Percentiles rank a stretch among this genome's conserved stretches.
phyloP scores from a whole-genome alignment of 2,113 vertebrate species.

The Epinephelus moara region DNA sequence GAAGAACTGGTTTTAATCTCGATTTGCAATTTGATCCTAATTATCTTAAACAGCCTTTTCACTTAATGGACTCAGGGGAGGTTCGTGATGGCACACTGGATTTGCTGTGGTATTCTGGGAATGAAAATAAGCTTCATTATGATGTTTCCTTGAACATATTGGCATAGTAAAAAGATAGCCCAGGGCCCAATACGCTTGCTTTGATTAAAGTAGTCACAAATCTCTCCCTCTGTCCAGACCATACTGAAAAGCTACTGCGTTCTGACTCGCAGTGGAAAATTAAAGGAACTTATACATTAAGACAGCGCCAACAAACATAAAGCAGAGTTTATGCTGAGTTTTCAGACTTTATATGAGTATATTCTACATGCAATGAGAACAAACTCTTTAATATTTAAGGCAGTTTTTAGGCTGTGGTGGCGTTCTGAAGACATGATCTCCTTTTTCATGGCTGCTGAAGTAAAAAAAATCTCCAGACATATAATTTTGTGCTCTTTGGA shows the following conservation, averaged over 20 bases:
- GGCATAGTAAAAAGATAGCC: slow-evolving; percentile 64
- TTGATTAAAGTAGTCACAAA: slow-evolving; percentile 53
- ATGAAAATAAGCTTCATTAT: slow-evolving; percentile 73
- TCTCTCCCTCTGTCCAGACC: slow-evolving; percentile 39
- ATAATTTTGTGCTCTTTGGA: slow-evolving; percentile 71
- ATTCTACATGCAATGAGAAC: not conserved
- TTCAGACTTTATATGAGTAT: slow-evolving; percentile 18
- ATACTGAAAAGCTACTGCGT: slow-evolving; percentile 12
- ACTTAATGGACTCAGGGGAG: slow-evolving; percentile 40
- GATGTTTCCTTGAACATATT: slow-evolving; percentile 56
- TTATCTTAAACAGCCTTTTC: slow-evolving; percentile 46
- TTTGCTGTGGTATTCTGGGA: slow-evolving; percentile 67
- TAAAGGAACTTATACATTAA: not conserved
- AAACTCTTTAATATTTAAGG: slow-evolving; percentile 19
- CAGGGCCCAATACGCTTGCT: slow-evolving; percentile 33
- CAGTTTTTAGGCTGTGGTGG: slow-evolving; percentile 19
- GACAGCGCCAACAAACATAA: not conserved
- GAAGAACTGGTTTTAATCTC: slow-evolving; percentile 7
- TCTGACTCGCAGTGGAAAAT: slow-evolving; percentile 35
- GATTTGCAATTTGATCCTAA: slow-evolving; percentile 50
- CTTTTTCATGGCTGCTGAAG: slow-evolving; percentile 42
- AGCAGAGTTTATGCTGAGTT: not conserved
- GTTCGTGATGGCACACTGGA: slow-evolving; percentile 43
- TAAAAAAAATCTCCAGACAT: slow-evolving; percentile 51
- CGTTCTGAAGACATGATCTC: slow-evolving; percentile 27